Percentiles rank a stretch among this genome's conserved stretches.
Evolutionary conservation across 2,888 invertebrate genomes (phyloP).

Genomic region (Mallateleia sp.): DNA sequence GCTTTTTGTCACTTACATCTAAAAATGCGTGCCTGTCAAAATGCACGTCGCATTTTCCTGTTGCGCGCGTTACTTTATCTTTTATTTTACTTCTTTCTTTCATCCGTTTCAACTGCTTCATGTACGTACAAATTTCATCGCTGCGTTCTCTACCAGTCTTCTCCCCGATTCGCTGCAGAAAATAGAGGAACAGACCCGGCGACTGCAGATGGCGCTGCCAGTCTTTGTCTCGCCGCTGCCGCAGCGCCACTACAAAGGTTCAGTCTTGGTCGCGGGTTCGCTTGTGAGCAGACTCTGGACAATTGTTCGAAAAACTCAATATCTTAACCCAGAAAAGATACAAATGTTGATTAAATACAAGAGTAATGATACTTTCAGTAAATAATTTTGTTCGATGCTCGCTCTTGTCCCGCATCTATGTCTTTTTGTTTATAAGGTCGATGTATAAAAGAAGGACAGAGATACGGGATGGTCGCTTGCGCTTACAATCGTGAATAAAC

Average conservation of each 20-base stretch:
- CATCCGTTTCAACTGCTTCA: constrained; percentile 53
- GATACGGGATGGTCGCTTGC: neutral
- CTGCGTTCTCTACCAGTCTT: neutral
- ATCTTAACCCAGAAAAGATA: constrained; percentile 59
- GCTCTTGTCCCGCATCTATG: neutral
- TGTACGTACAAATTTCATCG: constrained; percentile 18
- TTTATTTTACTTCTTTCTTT: constrained; percentile 19
- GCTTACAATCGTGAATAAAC: too few species aligned
- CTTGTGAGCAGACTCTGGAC: constrained; percentile 18
- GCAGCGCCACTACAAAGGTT: constrained; percentile 33
- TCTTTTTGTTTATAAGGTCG: neutral
- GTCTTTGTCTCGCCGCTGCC: constrained; percentile 10
- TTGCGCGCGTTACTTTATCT: constrained; percentile 40
- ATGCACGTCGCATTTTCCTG: constrained; percentile 71
- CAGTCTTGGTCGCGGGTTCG: constrained; percentile 43
- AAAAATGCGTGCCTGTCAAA: constrained; percentile 70
- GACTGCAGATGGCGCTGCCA: constrained; percentile 45
- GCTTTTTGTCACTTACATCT: constrained; percentile 84
- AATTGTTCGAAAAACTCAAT: neutral
- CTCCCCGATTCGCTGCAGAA: neutral
- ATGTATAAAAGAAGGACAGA: constrained; percentile 9
- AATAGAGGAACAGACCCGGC: constrained; percentile 31
- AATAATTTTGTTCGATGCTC: neutral
- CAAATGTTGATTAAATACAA: constrained; percentile 20
- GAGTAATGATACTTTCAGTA: constrained; percentile 21